These are phyloP conservation scores for Dicroscelio sp. DNA, from an alignment of 2,888 invertebrate genomes.

Conservation along the genomic window DNA sequence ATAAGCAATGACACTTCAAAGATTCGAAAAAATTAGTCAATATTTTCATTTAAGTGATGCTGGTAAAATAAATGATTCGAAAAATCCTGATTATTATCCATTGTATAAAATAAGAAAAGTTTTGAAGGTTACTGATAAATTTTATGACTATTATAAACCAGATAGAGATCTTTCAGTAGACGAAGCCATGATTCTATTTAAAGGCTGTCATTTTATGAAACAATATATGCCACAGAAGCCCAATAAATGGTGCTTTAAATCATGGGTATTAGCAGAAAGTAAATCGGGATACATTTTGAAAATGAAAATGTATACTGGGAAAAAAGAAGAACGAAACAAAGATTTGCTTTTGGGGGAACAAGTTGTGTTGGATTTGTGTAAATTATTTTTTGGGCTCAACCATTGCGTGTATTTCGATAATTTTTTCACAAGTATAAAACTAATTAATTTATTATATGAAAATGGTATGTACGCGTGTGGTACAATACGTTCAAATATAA, in stretches of 20 bases:
- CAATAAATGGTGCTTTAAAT: constrained; percentile 54
- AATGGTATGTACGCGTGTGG: constrained; percentile 41
- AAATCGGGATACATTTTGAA: constrained; percentile 22
- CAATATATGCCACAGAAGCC: constrained; percentile 60
- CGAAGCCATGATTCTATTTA: constrained; percentile 47
- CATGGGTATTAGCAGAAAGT: constrained; percentile 18
- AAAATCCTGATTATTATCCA: constrained; percentile 20
- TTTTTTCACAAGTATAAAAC: constrained; percentile 36
- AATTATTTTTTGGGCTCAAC: constrained; percentile 22
- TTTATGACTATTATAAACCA: constrained; percentile 40
- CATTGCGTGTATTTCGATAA: constrained; percentile 44
- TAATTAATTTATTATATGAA: constrained; percentile 30
- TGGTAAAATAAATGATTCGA: not conserved
- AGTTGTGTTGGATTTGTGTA: constrained; percentile 40
- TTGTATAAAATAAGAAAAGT: not conserved
- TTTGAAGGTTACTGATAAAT: constrained; percentile 15
- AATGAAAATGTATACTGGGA: constrained; percentile 28
- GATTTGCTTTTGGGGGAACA: constrained; percentile 45
- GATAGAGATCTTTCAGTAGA: constrained; percentile 49
- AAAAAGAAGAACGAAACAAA: constrained; percentile 35
- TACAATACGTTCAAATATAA: constrained; percentile 29
- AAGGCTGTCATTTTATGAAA: constrained; percentile 51
- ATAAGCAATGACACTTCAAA: not conserved
- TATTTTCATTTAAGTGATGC: not conserved
- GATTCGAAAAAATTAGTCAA: not conserved